A percentile compares a stretch with the other conserved stretches of the same genome.
Conservation (phyloP, 2,797 vertebrate genomes). For the Capromys pilorides region DNA sequence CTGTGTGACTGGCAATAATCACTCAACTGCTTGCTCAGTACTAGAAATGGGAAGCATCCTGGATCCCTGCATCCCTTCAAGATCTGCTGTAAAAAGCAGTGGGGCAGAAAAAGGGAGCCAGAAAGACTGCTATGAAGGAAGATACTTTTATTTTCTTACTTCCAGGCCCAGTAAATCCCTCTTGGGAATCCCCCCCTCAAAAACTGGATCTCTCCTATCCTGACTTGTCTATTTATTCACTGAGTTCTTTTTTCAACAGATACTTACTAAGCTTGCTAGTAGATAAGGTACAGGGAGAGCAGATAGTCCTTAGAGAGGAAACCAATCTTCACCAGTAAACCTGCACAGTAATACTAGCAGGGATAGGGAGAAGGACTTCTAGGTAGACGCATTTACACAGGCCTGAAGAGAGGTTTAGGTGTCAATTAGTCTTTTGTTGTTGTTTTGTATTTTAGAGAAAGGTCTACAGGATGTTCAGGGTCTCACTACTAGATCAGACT, state of each 20-base stretch:
- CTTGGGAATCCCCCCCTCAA: background rate
- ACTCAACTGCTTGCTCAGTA: background rate
- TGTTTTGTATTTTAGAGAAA: no score
- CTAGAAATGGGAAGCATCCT: constrained; percentile 3
- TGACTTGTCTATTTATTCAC: background rate
- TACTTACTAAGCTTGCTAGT: background rate
- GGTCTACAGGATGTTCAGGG: no score
- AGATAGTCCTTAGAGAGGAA: background rate
- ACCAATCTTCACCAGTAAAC: background rate
- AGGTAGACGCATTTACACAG: background rate
- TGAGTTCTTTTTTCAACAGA: background rate
- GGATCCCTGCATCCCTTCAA: background rate
- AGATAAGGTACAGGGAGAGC: background rate
- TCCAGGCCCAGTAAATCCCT: background rate
- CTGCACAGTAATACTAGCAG: background rate
- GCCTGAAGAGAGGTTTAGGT: background rate
- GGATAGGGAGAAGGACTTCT: background rate
- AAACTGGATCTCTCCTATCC: background rate
- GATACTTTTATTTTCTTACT: no score
- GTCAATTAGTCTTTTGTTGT: background rate
- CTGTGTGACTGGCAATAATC: background rate
- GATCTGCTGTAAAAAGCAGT: background rate
- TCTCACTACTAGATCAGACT: no score
- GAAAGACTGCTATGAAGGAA: background rate
- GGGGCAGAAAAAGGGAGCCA: background rate